Conservation (phyloP, 2,888 invertebrate species). For the Gnatocerus cornutus region DNA sequence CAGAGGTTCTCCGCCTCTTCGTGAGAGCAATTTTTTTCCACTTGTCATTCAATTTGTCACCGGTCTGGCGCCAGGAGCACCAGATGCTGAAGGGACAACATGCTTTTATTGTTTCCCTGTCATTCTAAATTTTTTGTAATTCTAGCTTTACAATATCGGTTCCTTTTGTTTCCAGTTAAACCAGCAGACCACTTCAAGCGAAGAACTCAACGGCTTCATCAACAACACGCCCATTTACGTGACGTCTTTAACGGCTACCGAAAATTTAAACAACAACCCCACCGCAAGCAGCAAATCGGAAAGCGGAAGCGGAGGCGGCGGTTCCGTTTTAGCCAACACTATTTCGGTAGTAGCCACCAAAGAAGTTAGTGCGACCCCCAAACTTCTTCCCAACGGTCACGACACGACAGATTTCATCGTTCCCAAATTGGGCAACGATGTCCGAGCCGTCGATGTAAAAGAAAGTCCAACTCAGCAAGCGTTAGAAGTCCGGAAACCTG, state of each 20-base stretch:
- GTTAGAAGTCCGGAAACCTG: constrained; percentile 72
- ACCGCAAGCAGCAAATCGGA: constrained; percentile 66
- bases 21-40: constrained; percentile 1
- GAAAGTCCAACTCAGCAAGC: constrained; percentile 57
- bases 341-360: constrained; percentile 68
- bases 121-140: background rate
- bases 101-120: too few relatives aligned
- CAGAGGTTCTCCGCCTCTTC: background rate
- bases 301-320: constrained; percentile 61
- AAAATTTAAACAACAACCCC: constrained; percentile 73
- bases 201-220: constrained; percentile 87
- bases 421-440: constrained; percentile 63
- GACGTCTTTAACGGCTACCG: constrained; percentile 79
- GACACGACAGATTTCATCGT: constrained; percentile 51
- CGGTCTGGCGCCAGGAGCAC: background rate
- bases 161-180: constrained; percentile 75
- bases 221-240: constrained; percentile 89
- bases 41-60: constrained; percentile 15
- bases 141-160: background rate
- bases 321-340: constrained; percentile 66
- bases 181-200: constrained; percentile 74
- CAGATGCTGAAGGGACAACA: background rate
- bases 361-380: constrained; percentile 65
- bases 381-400: constrained; percentile 63
- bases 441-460: constrained; percentile 56